Evolutionary conservation across 2,113 vertebrate species (phyloP).

Genomic region (Salminus brasiliensis): DNA sequence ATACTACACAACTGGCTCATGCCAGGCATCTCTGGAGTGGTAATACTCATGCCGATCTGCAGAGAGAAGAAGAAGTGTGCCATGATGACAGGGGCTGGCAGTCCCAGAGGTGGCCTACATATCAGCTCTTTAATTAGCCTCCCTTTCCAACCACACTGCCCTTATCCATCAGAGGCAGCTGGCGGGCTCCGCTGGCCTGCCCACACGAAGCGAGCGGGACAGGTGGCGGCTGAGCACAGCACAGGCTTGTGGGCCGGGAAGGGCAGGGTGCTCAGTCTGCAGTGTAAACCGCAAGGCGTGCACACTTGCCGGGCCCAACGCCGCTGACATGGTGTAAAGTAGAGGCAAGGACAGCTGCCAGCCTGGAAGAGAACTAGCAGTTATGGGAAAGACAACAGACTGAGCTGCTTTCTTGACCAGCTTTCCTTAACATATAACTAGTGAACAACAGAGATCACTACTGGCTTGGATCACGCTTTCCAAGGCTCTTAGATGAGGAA

Average conservation of each 20-base stretch:
- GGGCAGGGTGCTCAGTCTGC: constrained; percentile 54
- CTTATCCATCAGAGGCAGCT: constrained; percentile 23
- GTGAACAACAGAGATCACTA: not conserved
- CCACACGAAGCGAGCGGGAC: constrained; percentile 25
- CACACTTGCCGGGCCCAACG: not conserved
- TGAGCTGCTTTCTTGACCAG: not conserved
- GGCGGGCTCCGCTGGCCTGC: not conserved
- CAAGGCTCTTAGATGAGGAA: not conserved
- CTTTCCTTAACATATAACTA: not conserved
- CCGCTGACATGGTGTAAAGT: not conserved
- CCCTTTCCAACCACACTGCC: constrained; percentile 12
- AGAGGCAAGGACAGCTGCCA: constrained; percentile 12
- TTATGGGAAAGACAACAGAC: not conserved
- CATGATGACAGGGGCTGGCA: not conserved
- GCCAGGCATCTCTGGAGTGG: not conserved
- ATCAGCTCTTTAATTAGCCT: constrained; percentile 46
- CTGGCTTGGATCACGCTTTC: not conserved
- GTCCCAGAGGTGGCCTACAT: constrained; percentile 36
- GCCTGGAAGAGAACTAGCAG: not conserved
- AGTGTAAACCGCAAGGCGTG: constrained; percentile 5
- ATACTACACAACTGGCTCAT: too few species aligned
- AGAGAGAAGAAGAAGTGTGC: not conserved
- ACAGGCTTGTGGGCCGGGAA: not conserved
- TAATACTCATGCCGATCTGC: not conserved
- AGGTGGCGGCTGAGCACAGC: constrained; percentile 11